A percentile compares a stretch with the other conserved stretches of the same genome.
These are phyloP conservation scores for Cerceris ruficornis DNA, from an alignment of 2,888 invertebrate genomes.

Conservation along the genomic window DNA sequence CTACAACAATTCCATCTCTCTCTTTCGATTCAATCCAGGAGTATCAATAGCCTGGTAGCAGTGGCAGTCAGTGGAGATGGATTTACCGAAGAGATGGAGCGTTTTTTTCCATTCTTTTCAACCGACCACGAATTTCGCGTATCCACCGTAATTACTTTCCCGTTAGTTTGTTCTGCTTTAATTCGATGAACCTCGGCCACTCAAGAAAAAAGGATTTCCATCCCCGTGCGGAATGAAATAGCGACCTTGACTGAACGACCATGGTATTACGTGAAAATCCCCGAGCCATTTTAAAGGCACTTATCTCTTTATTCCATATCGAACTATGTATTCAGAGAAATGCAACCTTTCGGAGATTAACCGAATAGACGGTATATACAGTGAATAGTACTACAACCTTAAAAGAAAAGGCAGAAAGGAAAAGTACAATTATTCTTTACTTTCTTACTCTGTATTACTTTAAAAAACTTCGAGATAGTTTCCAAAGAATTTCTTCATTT, in stretches of 20 bases:
- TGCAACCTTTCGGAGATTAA: too few relatives aligned
- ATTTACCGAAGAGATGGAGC: constrained; percentile 6
- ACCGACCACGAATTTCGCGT: constrained; percentile 4
- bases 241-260: not conserved
- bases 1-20: constrained; percentile 31
- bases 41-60: constrained; percentile 1
- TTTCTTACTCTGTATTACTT: too few relatives aligned
- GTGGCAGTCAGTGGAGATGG: not conserved
- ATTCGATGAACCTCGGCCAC: not conserved
- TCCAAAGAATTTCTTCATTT: constrained; percentile 32
- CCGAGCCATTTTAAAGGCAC: not conserved
- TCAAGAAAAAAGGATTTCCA: not conserved
- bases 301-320: too few relatives aligned
- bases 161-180: constrained; percentile 17
- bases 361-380: too few relatives aligned
- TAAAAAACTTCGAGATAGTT: constrained; percentile 6
- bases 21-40: constrained; percentile 16
- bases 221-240: constrained; percentile 13
- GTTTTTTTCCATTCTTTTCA: constrained; percentile 1
- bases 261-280: constrained; percentile 1
- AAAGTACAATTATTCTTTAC: too few relatives aligned
- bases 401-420: too few relatives aligned
- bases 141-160: constrained; percentile 16
- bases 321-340: too few relatives aligned
- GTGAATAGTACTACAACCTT: too few relatives aligned